These are phyloP conservation scores for Malthinus seriepunctatus DNA, from an alignment of 2,888 invertebrate species.

Conservation along the genomic window DNA sequence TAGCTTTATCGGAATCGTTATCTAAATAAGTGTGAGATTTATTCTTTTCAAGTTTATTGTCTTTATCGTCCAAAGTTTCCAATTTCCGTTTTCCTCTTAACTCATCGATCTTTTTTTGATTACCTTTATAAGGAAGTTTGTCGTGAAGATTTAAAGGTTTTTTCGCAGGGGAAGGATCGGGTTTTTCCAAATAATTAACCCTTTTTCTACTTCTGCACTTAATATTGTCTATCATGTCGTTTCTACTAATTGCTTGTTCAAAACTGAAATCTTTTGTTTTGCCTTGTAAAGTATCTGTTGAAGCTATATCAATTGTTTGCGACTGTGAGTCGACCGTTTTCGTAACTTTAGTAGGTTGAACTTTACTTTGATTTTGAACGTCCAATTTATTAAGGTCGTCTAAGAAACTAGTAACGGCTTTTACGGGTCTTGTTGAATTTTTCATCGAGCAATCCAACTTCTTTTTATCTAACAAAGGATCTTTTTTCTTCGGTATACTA, in stretches of 20 bases:
- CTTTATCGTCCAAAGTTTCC: constrained; percentile 6
- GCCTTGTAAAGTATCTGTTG: background rate
- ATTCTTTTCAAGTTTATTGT: background rate
- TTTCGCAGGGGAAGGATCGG: constrained; percentile 17
- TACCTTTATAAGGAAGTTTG: constrained; percentile 7
- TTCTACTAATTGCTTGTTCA: background rate
- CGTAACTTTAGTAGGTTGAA: background rate
- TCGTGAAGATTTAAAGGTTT: constrained; percentile 8
- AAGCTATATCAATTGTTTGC: background rate
- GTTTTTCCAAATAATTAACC: constrained; percentile 11
- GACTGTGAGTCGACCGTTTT: background rate
- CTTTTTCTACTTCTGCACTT: constrained; percentile 20
- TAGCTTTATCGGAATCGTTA: background rate
- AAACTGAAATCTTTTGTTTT: constrained; percentile 1
- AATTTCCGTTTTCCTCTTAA: constrained; percentile 11
- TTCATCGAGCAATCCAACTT: too few relatives aligned
- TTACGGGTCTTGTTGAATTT: too few relatives aligned
- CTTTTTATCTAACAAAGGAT: background rate
- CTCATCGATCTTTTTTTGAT: constrained; percentile 10
- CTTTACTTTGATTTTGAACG: constrained; percentile 2
- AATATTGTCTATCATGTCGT: constrained; percentile 23
- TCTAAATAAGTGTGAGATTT: background rate
- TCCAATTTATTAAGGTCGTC: background rate
- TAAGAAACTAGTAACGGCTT: background rate
- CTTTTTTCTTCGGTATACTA: background rate